Base-by-base conservation (phyloP, 1,140 invertebrate genomes). In the Callitettix versicolor region DNA sequence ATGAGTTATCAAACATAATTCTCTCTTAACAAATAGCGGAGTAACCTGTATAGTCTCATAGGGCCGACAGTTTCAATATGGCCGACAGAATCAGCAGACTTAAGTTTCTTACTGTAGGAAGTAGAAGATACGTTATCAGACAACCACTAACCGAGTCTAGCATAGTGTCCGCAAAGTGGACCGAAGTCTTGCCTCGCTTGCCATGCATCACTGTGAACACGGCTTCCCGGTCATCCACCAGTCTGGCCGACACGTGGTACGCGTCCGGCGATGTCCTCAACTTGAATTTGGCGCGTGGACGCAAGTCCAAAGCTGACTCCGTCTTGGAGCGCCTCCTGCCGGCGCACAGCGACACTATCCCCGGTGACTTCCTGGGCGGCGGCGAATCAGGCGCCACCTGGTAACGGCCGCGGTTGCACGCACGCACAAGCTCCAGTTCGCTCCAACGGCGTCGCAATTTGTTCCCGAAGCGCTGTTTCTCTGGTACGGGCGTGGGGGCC, bases 401-500 rank as follows among this genome's bases (percentile, higher is more conserved):
- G 53, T 55, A 46, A 1, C 47, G 18, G 30, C 41, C 34, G 5
- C 33, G 12, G 17, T 12, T 30, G 3, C 14, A 36, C 3, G 26
- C 26, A 9, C 26, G 26, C 14, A 57, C 46, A 1, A 58, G 52
- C 17, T 59, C 60, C 24, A 61, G 52, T 38, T 61, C 60, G 14
- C 53, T 50, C 58, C 60, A 61, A 1, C 60, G 53, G 15, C 58
- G 36, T 0, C 60, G 55, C 33, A 61, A 57, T 24, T 54, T 53
- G 47, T 59, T 54, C 6, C 57, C 53, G 4, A 26, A 46, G 12
- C 42, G 18, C 3, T 34, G 34, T n/a, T 55, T 21, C 3, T 47
- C 51, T 3, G 42, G 34, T 3, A 40, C 22, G 15, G 34, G 26
- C 15, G 34, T 3, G n/a, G 40, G 5, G 11, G 50, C 36, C 42